phyloP scores from a whole-genome alignment of 1,140 invertebrate species.

The Saccostrea cuccullata region DNA sequence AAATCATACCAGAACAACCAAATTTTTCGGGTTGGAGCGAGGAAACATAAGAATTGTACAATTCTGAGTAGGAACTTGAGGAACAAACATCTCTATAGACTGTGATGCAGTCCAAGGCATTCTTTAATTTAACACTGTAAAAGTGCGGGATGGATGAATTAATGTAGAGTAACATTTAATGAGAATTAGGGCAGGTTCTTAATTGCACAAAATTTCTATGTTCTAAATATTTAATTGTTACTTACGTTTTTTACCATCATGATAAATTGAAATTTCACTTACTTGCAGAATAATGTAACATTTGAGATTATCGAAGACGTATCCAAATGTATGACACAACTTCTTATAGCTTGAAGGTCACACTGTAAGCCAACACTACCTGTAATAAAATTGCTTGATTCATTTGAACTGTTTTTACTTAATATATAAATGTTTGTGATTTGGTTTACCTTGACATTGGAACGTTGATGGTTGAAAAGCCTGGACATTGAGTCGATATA shows the following conservation, averaged over 20 bases:
- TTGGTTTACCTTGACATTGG: background rate
- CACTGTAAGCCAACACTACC: background rate
- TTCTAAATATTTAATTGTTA: too few relatives aligned
- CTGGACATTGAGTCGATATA: background rate
- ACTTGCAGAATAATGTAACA: conserved; percentile 9
- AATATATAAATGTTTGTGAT: background rate
- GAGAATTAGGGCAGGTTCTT: background rate
- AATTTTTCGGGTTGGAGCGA: background rate
- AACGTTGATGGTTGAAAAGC: background rate
- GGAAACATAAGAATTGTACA: background rate
- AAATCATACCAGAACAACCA: background rate
- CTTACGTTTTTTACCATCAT: too few relatives aligned
- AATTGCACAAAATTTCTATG: too few relatives aligned
- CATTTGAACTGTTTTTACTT: background rate
- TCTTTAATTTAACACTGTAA: conserved; percentile 5
- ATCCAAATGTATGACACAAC: background rate
- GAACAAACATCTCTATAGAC: background rate
- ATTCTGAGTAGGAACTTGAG: background rate
- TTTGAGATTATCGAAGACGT: background rate
- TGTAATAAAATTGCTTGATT: background rate
- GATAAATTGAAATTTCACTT: background rate
- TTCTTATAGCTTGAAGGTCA: conserved; percentile 5
- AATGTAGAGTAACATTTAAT: background rate
- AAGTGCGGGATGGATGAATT: background rate
- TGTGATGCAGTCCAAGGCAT: background rate